Percentiles rank a stretch among this genome's conserved stretches.
Evolutionary conservation across 2,113 vertebrate species (phyloP).

Genomic region (Recurvirostra avosetta): DNA sequence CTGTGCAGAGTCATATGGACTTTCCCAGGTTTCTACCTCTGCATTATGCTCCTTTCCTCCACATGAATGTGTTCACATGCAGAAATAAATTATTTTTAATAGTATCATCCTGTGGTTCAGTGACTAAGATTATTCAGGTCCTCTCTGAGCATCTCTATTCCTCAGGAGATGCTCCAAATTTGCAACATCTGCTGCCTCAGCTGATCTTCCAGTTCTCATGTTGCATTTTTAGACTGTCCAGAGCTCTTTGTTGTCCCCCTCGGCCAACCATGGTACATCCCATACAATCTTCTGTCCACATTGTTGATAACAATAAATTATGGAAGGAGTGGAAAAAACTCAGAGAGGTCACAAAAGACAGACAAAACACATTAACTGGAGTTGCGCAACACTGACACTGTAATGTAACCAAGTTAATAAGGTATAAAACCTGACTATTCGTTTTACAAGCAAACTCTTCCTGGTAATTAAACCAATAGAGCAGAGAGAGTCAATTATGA

Average conservation of each 20-base stretch:
- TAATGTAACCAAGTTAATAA: slow-evolving; percentile 21
- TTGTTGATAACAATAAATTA: background rate
- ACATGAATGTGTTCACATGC: background rate
- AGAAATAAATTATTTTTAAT: background rate
- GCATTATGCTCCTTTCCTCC: background rate
- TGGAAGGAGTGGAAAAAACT: background rate
- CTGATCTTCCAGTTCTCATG: background rate
- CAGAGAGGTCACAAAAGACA: slow-evolving; percentile 1
- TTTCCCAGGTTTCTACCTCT: background rate
- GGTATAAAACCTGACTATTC: slow-evolving; percentile 19
- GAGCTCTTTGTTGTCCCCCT: background rate
- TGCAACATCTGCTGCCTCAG: background rate
- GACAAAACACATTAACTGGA: background rate
- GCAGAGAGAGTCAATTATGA: background rate
- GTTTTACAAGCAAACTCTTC: slow-evolving; percentile 51
- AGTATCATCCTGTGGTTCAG: background rate
- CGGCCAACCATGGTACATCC: background rate
- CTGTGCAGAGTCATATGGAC: background rate
- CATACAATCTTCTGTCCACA: background rate
- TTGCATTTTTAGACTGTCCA: background rate
- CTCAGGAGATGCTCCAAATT: background rate
- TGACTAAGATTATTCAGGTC: background rate
- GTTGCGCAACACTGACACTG: background rate
- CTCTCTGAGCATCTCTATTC: background rate
- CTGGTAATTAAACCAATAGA: slow-evolving; percentile 43